Base-by-base conservation (phyloP, 2,797 vertebrate genomes). In the Echeneis naucrates region DNA sequence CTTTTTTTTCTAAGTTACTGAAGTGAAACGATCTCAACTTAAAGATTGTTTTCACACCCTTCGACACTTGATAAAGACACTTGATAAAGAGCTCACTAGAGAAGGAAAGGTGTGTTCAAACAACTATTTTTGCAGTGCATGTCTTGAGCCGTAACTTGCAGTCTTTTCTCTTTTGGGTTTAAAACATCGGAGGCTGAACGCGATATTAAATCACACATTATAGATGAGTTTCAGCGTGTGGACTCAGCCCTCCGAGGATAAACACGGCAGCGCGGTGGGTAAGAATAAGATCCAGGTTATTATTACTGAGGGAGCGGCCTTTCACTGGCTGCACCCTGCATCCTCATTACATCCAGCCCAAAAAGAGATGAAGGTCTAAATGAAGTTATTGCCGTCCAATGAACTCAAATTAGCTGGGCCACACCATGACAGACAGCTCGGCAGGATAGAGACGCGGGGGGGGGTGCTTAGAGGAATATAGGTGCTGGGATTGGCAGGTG, bases 381-480 rank as follows among this genome's bases (percentile, higher is more conserved):
- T 94, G 91, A 95, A 95, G 91, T 94, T 95, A 94, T 92, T 94
- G 93, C 93, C 92, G 92, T 93, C 91, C 93, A 93, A 88, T 93
- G 93, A 93, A 94, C 92, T 93, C 89, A 92, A 93, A 94, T 95
- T 93, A 94, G 89, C 86, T 82, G 58, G 91, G 91, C 88, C 89
- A 83, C 86, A 86, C 76, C 67, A 72, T 91, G 91, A 93, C 87
- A 92, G 89, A 86, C 91, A 92, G 88, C 87, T 84, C 68, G 51
- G 77, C 45, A 62, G 60, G 55, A 83, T 77, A 50, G 72, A 35
- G 62, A 55, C 42, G 44, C 42, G 51, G 44, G 37, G 52, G 26
- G 30, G 4, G 63, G 0, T 63, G 60, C 67, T 63, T 64, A 70
- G 44, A 71, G 80, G 81, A 48, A 73, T 83, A 80, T 76, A 82